A percentile compares a stretch with the other conserved stretches of the same genome.
Evolutionary conservation across 2,113 vertebrate species (phyloP).

Genomic region (Lates calcarifer): DNA sequence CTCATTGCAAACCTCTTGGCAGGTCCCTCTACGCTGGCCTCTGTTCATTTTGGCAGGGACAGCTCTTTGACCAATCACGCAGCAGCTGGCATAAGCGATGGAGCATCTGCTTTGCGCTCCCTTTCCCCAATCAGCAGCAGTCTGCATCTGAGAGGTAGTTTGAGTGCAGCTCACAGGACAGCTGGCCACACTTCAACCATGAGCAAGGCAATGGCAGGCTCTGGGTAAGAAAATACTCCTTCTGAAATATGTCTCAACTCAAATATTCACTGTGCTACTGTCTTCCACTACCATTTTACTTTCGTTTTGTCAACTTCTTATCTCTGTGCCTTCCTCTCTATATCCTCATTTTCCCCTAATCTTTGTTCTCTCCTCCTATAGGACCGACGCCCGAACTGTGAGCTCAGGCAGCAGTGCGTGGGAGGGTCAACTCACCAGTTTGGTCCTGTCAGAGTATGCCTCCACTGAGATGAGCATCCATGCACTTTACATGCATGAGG

Average conservation of each 20-base stretch:
- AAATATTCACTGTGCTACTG: background rate
- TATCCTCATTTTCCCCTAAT: conserved; percentile 5
- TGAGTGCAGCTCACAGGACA: conserved; percentile 76
- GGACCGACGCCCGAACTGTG: conserved; percentile 91
- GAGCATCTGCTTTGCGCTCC: conserved; percentile 91
- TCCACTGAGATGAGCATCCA: conserved; percentile 99
- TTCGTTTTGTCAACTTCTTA: background rate
- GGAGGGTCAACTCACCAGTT: conserved; percentile 95
- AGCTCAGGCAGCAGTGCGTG: conserved; percentile 97
- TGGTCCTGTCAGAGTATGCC: conserved; percentile 95
- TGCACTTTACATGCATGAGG: conserved; percentile 98
- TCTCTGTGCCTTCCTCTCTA: background rate
- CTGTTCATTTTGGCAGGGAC: conserved; percentile 88
- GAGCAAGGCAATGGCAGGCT: conserved; percentile 87
- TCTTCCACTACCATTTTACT: background rate
- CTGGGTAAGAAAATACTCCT: conserved; percentile 85
- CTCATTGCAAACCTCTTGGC: conserved; percentile 92
- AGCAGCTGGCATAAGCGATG: conserved; percentile 82
- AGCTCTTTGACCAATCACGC: conserved; percentile 87
- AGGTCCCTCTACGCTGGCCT: conserved; percentile 87
- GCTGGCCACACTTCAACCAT: conserved; percentile 76
- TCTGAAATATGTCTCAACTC: no score
- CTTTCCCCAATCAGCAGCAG: conserved; percentile 91
- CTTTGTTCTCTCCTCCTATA: conserved; percentile 55
- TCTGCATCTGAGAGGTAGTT: conserved; percentile 85